These are phyloP conservation scores for Echinometra lucunter DNA, from an alignment of 53 echinoderm and acorn worm genomes.

Conservation along the genomic window DNA sequence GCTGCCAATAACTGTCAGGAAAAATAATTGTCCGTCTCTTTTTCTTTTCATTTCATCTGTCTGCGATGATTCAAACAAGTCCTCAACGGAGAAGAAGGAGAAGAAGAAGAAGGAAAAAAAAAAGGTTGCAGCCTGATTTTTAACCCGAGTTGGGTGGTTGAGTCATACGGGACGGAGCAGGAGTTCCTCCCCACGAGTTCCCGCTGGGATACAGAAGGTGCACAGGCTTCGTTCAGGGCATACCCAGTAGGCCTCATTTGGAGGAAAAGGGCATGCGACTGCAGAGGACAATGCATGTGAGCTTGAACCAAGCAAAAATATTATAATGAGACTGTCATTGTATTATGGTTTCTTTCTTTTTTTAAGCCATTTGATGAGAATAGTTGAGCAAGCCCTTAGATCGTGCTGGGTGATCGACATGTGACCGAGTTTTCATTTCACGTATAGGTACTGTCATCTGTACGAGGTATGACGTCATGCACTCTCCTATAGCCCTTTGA, in stretches of 20 bases:
- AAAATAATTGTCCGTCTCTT: slow-evolving; percentile 37
- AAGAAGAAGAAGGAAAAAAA: not conserved
- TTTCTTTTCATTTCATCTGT: slow-evolving; percentile 42
- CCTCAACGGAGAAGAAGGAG: too few species aligned
- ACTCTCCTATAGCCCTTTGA: not conserved
- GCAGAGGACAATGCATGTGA: not conserved
- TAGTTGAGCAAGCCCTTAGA: not conserved
- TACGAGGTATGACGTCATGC: not conserved
- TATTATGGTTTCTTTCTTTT: not conserved
- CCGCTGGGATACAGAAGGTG: slow-evolving; percentile 64
- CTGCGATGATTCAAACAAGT: slow-evolving; percentile 36
- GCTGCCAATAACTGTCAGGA: slow-evolving; percentile 49
- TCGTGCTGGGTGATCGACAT: slow-evolving; percentile 39
- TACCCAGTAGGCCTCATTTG: slow-evolving; percentile 30
- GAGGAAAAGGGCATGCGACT: slow-evolving; percentile 1
- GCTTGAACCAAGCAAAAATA: not conserved
- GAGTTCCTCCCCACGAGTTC: slow-evolving; percentile 55
- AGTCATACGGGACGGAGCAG: slow-evolving; percentile 42
- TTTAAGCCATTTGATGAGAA: slow-evolving; percentile 3
- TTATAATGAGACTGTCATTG: slow-evolving; percentile 11
- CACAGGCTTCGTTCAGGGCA: slow-evolving; percentile 39
- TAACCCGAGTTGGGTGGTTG: slow-evolving; percentile 45
- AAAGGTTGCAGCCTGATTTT: slow-evolving; percentile 22
- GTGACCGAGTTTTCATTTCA: slow-evolving; percentile 13
- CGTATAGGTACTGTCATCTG: not conserved